Percentiles rank a stretch among this genome's conserved stretches.
phyloP scores from a whole-genome alignment of 1,140 invertebrate genomes.

The Scaptomyza hsui region DNA sequence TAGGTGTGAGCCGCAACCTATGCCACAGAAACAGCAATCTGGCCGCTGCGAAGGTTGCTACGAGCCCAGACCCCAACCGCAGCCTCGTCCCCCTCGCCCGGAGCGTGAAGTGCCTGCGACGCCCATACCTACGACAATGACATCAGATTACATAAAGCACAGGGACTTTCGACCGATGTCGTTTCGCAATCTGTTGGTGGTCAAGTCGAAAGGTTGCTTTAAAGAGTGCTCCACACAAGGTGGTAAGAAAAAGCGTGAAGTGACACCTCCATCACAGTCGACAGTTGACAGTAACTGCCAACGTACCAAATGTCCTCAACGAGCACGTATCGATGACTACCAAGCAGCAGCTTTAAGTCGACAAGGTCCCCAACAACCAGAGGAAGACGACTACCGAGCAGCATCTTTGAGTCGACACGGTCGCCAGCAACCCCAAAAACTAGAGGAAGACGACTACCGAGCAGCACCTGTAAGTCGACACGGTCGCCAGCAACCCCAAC shows the following conservation, averaged over 20 bases:
- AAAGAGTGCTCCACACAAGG: background rate
- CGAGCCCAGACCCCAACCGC: background rate
- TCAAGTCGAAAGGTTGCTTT: background rate
- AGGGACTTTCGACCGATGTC: background rate
- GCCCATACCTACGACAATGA: background rate
- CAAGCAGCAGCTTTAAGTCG: too few species aligned
- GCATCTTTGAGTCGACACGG: too few species aligned
- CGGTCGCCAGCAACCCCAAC: too few species aligned
- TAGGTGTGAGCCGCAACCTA: background rate
- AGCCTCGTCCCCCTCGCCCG: background rate
- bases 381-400: too few species aligned
- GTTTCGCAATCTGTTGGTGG: background rate
- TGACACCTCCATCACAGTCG: background rate
- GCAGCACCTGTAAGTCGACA: too few species aligned
- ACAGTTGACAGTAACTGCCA: too few species aligned
- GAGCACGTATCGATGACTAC: too few species aligned
- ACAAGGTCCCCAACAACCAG: too few species aligned
- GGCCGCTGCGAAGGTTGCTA: background rate
- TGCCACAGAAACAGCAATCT: background rate
- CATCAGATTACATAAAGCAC: background rate
- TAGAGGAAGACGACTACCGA: too few species aligned
- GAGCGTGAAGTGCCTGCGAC: too few species aligned
- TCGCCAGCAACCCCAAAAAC: too few species aligned
- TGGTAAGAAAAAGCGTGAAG: background rate
- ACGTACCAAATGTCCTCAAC: too few species aligned